phyloP scores from a whole-genome alignment of 2,888 invertebrate species.

The Poecilobothrus nobilitatus region DNA sequence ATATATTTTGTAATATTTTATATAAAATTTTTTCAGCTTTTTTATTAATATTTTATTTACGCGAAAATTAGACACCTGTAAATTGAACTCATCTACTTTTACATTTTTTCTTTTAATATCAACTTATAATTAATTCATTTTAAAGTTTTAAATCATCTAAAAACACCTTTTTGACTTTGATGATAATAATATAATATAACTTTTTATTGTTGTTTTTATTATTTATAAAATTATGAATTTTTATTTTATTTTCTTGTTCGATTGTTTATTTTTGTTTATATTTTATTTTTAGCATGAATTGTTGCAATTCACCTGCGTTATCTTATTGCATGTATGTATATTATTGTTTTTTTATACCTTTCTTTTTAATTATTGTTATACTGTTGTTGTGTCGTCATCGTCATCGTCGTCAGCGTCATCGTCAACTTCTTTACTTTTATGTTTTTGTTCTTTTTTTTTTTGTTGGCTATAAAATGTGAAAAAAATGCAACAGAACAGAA shows the following conservation, averaged over 20 bases:
- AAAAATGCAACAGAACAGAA: not conserved
- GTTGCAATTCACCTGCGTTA: conserved; percentile 10
- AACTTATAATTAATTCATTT: not conserved
- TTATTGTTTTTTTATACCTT: too few relatives aligned
- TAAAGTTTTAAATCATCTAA: not conserved
- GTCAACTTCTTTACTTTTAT: too few relatives aligned
- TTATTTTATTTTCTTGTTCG: not conserved
- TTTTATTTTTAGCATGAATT: conserved; percentile 5
- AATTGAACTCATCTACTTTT: too few relatives aligned
- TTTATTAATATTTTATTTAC: too few relatives aligned
- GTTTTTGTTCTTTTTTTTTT: not conserved
- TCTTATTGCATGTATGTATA: not conserved
- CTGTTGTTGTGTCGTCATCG: not conserved
- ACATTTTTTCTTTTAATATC: too few relatives aligned
- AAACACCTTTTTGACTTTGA: not conserved
- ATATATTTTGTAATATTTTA: too few relatives aligned
- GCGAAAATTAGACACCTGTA: too few relatives aligned
- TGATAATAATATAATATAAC: not conserved
- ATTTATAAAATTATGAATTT: not conserved
- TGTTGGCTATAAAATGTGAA: not conserved
- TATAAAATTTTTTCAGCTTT: too few relatives aligned
- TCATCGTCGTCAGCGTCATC: not conserved
- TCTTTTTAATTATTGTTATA: not conserved
- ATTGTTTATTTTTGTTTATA: not conserved
- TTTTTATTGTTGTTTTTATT: not conserved